A percentile compares a stretch with the other conserved stretches of the same genome.
Conservation (phyloP, 2,113 vertebrate species). For the Cryptomyrus ogoouensis region DNA sequence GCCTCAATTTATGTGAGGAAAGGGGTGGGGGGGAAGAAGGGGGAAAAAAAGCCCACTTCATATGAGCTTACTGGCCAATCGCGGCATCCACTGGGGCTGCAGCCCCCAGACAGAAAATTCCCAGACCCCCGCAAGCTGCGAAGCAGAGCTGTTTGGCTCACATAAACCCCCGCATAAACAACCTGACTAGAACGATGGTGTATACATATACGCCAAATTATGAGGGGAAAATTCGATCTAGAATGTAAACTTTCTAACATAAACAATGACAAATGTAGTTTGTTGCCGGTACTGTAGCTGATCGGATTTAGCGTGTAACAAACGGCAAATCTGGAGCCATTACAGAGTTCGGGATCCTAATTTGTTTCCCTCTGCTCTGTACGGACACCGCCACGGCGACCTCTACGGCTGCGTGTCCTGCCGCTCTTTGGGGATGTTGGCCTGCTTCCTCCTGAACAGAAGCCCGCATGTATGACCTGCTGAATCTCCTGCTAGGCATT, state of each 20-base stretch:
- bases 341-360: not conserved
- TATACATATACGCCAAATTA: not conserved
- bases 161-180: not conserved
- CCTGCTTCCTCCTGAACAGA: not conserved
- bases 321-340: not conserved
- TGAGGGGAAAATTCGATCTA: not conserved
- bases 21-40: not conserved
- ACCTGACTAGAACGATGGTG: not conserved
- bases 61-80: not conserved
- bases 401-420: not conserved
- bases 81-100: not conserved
- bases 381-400: not conserved
- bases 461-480: not conserved
- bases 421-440: not conserved
- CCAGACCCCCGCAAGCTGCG: not conserved
- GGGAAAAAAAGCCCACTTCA: constrained; percentile 6
- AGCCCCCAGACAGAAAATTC: not conserved
- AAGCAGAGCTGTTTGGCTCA: not conserved
- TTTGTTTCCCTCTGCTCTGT: not conserved
- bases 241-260: not conserved
- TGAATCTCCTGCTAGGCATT: not conserved
- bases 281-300: not conserved
- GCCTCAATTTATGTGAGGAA: constrained; percentile 9
- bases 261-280: not conserved
- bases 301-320: not conserved